Evolutionary conservation across 1,140 invertebrate genomes (phyloP), one percentile per base, ranked within the genome.

Genomic region (Diabrotica undecimpunctata): DNA sequence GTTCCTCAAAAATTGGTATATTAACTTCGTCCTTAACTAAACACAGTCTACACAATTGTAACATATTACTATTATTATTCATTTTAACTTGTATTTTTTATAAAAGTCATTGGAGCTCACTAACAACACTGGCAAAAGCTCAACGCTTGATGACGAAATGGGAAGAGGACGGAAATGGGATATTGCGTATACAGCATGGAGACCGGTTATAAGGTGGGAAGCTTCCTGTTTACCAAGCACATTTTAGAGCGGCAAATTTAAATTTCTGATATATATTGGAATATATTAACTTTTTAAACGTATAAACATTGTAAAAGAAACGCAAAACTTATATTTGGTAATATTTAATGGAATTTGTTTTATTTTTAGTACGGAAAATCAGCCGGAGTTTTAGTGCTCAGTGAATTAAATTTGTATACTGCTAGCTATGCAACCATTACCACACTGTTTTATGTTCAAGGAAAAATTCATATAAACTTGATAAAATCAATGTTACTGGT

Each of bases 21-120:
- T 81, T 81, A 25, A 84, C 84, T 70, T 80, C 78, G 55, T 85
- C 83, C 74, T 85, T 84, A 64, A 84, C 82, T 75, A 85, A 83
- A 78, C 84, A 85, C 74, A 85, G 75, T 74, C 84, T 79, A 77
- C 84, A 85, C 74, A 85, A 72, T 66, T 82, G 79, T 74, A 83
- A 75, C 68, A 82, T 81, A 72, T 84, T 82, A 67, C 67, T 69
- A 54, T 60, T 61, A 60, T 67, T 72, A 70, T 66, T 70, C 73
- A 74, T 74, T 71, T 70, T 73, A 67, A 7, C 60, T 61, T 54
- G 51, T 39, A 61, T 69, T 66, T 50, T 68, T 61, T 55, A 54
- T 54, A 66, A 69, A 62, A 71, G 66, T 70, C 70, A 72, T 72
- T 67, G 71, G 61, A 65, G 62, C 46, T 54, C 59, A 66, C 66